These are phyloP conservation scores for Synodontis membranacea DNA, from an alignment of 2,113 vertebrate species.

Conservation along the genomic window DNA sequence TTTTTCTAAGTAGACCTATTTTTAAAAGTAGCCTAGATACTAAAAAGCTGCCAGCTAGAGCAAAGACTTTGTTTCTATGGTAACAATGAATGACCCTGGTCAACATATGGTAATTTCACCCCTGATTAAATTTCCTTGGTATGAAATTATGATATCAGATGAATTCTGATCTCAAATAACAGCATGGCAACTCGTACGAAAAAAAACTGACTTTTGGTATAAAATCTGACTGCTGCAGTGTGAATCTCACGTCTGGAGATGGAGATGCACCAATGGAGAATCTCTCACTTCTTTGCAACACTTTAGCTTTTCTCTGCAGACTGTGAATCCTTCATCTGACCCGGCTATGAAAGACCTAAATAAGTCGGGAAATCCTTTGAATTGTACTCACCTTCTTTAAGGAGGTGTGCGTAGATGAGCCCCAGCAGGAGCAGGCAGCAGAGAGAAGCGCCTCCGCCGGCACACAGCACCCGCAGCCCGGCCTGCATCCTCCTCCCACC, in stretches of 20 bases:
- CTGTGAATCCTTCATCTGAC: background rate
- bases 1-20: background rate
- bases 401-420: constrained; percentile 80
- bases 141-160: constrained; percentile 11
- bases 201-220: background rate
- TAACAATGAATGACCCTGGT: background rate
- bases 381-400: constrained; percentile 77
- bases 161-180: background rate
- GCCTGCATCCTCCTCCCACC: constrained; percentile 75
- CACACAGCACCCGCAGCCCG: constrained; percentile 76
- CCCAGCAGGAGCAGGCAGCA: constrained; percentile 82
- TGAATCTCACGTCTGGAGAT: background rate
- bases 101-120: background rate
- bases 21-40: background rate
- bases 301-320: background rate
- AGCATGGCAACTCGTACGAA: background rate
- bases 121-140: background rate
- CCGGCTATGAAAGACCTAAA: background rate
- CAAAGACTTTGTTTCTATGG: background rate
- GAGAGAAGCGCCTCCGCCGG: constrained; percentile 79
- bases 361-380: background rate
- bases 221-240: background rate
- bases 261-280: background rate
- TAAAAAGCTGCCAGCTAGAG: background rate
- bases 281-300: background rate